Evolutionary conservation across 2,113 vertebrate species (phyloP).

Genomic region (Corythoichthys haematopterus): DNA sequence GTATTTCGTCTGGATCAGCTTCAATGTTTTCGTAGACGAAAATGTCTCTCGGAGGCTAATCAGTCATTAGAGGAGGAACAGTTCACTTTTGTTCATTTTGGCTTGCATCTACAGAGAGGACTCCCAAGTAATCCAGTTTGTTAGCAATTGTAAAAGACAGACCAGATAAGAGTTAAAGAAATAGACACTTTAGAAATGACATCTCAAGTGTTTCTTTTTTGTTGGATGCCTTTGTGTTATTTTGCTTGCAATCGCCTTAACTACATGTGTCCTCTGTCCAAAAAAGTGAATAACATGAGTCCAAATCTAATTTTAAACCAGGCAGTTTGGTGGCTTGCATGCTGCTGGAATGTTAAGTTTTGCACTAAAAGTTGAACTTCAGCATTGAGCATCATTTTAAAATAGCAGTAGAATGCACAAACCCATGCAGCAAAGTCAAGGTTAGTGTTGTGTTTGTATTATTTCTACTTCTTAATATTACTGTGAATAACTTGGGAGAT

Average conservation of each 20-base stretch:
- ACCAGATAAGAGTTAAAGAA: constrained; percentile 23
- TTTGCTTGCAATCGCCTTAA: not conserved
- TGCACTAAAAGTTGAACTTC: not conserved
- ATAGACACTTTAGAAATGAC: not conserved
- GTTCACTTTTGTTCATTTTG: not conserved
- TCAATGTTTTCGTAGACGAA: constrained; percentile 30
- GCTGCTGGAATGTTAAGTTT: not conserved
- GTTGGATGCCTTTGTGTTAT: not conserved
- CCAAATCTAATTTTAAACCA: constrained; percentile 2
- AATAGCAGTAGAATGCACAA: not conserved
- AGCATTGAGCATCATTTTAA: not conserved
- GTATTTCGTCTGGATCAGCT: constrained; percentile 18
- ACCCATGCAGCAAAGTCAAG: too few relatives aligned
- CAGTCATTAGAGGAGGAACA: constrained; percentile 24
- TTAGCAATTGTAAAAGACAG: constrained; percentile 10
- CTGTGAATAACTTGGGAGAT: too few relatives aligned
- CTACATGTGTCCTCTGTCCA: not conserved
- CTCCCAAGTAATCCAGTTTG: constrained; percentile 13
- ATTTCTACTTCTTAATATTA: too few relatives aligned
- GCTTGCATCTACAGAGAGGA: constrained; percentile 39
- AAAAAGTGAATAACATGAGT: not conserved
- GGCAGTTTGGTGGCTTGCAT: not conserved
- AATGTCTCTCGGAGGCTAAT: constrained; percentile 39
- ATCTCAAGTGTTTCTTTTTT: not conserved
- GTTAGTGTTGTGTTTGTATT: too few relatives aligned